Conservation (phyloP, 2,888 invertebrate species). For the Cordilura impudica region DNA sequence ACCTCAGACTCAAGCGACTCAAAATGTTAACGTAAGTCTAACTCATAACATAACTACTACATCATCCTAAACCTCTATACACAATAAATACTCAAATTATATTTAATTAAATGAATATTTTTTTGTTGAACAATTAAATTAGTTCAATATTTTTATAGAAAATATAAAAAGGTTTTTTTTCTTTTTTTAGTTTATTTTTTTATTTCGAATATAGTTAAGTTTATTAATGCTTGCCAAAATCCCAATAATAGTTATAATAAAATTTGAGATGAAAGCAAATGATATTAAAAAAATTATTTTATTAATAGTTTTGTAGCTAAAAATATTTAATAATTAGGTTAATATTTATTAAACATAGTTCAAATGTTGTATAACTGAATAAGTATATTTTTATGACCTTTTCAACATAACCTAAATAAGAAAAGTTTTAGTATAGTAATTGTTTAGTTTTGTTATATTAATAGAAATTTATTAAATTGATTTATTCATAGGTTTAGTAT, state of each 20-base stretch:
- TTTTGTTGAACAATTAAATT: background rate
- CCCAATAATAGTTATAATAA: background rate
- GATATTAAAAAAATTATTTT: slow-evolving; percentile 4
- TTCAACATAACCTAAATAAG: background rate
- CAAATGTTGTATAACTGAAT: too few species aligned
- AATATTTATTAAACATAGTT: background rate
- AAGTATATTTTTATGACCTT: background rate
- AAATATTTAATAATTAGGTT: background rate
- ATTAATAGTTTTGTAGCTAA: background rate
- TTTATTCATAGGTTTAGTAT: background rate
- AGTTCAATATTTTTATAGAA: slow-evolving; percentile 12
- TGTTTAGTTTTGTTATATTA: background rate
- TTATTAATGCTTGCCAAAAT: slow-evolving; percentile 35
- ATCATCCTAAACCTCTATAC: slow-evolving; percentile 34
- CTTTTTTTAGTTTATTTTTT: background rate
- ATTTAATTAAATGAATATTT: background rate
- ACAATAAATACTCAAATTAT: slow-evolving; percentile 25
- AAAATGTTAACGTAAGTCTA: slow-evolving; percentile 75
- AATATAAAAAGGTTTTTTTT: background rate
- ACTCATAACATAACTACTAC: slow-evolving; percentile 61
- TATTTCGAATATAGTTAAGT: background rate
- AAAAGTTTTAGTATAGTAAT: background rate
- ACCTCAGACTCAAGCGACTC: slow-evolving; percentile 75
- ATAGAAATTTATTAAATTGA: background rate
- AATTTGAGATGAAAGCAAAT: background rate